A percentile compares a stretch with the other conserved stretches of the same genome.
Conservation (phyloP, 2,797 vertebrate species). For the Hippocampus kuda region DNA sequence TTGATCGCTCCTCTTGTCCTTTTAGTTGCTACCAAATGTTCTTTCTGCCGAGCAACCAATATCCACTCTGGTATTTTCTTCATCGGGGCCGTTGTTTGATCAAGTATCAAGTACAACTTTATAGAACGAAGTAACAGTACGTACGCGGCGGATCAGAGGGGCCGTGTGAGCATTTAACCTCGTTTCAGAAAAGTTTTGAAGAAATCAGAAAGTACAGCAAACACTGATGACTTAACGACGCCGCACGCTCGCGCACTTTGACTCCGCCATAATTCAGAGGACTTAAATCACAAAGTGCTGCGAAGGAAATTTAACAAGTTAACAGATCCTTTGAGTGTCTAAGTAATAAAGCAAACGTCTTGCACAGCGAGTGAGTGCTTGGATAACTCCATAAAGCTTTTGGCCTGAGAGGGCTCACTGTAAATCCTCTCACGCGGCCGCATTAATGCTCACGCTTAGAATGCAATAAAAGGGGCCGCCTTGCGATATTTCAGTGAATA, state of each 20-base stretch:
- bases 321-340: slow-evolving; percentile 9
- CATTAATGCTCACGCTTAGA: slow-evolving; percentile 24
- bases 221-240: background rate
- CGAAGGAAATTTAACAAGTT: slow-evolving; percentile 8
- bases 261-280: background rate
- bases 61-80: background rate
- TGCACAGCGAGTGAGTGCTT: slow-evolving; percentile 7
- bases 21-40: too few relatives aligned
- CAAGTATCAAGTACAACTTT: too few relatives aligned
- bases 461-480: slow-evolving; percentile 36
- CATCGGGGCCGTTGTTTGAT: background rate
- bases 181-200: slow-evolving; percentile 1
- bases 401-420: slow-evolving; percentile 21
- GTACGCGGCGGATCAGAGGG: background rate
- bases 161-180: background rate
- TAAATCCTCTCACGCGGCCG: slow-evolving; percentile 21
- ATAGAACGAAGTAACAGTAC: background rate
- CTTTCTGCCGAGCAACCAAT: too few relatives aligned
- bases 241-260: background rate
- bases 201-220: background rate
- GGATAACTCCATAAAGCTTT: slow-evolving; percentile 17
- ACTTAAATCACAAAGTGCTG: slow-evolving; percentile 14
- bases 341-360: slow-evolving; percentile 9
- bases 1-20: too few relatives aligned
- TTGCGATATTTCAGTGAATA: slow-evolving; percentile 46